These are phyloP conservation scores for Rostratula benghalensis DNA, from an alignment of 2,113 vertebrate genomes.

Conservation along the genomic window DNA sequence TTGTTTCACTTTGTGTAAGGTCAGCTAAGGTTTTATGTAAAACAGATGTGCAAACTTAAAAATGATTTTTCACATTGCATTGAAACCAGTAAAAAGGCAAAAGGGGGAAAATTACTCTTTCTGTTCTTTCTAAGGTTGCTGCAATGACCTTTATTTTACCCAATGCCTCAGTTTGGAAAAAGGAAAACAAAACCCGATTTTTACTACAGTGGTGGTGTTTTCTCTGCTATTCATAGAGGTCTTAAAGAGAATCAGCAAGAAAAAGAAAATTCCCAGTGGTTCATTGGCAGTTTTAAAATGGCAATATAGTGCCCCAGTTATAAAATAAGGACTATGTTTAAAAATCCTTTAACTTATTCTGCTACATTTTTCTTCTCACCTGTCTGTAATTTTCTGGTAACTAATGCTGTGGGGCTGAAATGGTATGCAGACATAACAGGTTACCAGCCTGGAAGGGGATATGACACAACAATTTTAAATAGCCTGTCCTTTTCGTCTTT, in stretches of 20 bases:
- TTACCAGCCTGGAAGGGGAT: constrained; percentile 21
- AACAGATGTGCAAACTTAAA: constrained; percentile 62
- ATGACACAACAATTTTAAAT: constrained; percentile 37
- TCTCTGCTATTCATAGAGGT: not conserved
- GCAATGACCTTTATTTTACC: constrained; percentile 52
- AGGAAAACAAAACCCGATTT: not conserved
- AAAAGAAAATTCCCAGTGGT: constrained; percentile 29
- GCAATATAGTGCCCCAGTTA: constrained; percentile 1
- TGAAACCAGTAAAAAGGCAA: constrained; percentile 38
- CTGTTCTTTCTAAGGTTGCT: constrained; percentile 26
- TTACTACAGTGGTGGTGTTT: constrained; percentile 34
- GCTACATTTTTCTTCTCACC: constrained; percentile 34
- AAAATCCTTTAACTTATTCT: constrained; percentile 43
- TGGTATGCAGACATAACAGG: not conserved
- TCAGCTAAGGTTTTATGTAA: constrained; percentile 64
- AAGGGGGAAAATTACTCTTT: not conserved
- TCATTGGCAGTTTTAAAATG: constrained; percentile 41
- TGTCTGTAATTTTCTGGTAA: constrained; percentile 52
- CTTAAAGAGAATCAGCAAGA: constrained; percentile 21
- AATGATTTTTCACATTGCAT: constrained; percentile 54
- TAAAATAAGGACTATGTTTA: constrained; percentile 35
- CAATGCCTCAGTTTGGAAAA: constrained; percentile 20
- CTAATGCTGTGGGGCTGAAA: constrained; percentile 15
- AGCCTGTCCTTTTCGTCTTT: constrained; percentile 4
- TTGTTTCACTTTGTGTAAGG: constrained; percentile 62